Evolutionary conservation across 2,888 invertebrate species (phyloP).

Genomic region (Noctuana brunneofusca): DNA sequence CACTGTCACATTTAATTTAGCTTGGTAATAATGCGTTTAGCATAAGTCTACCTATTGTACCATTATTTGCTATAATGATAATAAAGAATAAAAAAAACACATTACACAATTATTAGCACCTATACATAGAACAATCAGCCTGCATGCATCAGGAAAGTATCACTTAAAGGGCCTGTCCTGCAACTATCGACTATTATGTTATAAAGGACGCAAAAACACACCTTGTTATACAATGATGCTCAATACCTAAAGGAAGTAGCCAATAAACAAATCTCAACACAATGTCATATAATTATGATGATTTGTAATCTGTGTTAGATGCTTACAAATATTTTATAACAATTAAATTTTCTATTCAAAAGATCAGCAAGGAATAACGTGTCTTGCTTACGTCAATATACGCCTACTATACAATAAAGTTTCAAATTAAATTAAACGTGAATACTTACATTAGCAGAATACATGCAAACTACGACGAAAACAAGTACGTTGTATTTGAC

Average conservation of each 20-base stretch:
- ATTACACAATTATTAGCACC: too few species aligned
- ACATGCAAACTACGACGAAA: conserved; percentile 44
- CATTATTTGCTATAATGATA: too few species aligned
- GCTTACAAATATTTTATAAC: too few species aligned
- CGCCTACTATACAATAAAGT: background rate
- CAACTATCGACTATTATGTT: background rate
- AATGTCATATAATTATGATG: background rate
- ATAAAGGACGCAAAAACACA: background rate
- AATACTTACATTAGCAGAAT: conserved; percentile 53
- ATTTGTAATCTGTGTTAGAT: background rate
- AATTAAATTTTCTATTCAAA: too few species aligned
- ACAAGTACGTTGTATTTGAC: conserved; percentile 44
- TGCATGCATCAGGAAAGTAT: too few species aligned
- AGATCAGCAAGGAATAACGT: too few species aligned
- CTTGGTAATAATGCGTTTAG: too few species aligned
- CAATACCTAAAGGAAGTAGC: conserved; percentile 4
- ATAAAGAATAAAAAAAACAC: too few species aligned
- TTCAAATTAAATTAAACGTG: background rate
- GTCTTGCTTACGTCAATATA: background rate
- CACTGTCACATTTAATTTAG: too few species aligned
- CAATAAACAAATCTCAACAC: conserved; percentile 2
- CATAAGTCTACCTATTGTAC: too few species aligned
- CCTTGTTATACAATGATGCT: background rate
- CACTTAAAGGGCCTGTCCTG: background rate
- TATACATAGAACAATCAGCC: too few species aligned